Evolutionary conservation across 64 coral and sea anemone species (phyloP).

Genomic region (Trachythela sp.): DNA sequence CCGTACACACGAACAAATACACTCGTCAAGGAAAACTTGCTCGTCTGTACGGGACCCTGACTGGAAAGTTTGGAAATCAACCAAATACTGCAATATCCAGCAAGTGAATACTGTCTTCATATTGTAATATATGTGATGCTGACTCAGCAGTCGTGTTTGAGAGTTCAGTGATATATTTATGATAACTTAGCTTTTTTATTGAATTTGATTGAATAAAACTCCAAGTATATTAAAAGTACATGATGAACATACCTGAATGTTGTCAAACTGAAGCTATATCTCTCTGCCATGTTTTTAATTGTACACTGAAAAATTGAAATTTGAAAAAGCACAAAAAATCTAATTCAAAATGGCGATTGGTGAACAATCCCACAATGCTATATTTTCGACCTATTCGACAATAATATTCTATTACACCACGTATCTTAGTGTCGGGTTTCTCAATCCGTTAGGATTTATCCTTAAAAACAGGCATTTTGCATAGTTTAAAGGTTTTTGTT

Average conservation of each 20-base stretch:
- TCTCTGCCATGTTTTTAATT: conserved; percentile 89
- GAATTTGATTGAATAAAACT: no score
- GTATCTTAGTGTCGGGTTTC: no score
- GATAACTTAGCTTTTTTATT: no score
- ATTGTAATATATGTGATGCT: background rate
- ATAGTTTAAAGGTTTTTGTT: background rate
- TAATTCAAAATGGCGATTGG: background rate
- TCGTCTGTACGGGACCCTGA: no score
- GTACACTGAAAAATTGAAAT: background rate
- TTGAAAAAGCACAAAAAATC: background rate
- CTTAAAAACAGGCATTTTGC: background rate
- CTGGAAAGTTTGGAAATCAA: no score
- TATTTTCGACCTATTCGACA: background rate
- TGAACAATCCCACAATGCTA: background rate
- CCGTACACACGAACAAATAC: no score
- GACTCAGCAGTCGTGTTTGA: no score
- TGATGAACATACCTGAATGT: conserved; percentile 81
- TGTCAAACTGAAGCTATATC: conserved; percentile 99
- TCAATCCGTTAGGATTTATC: background rate
- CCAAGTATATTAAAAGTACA: no score
- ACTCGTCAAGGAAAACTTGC: no score
- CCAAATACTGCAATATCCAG: background rate
- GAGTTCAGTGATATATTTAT: no score
- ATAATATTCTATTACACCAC: background rate
- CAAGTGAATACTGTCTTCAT: background rate